A percentile compares a stretch with the other conserved stretches of the same genome.
Conservation (phyloP, 2,113 vertebrate species). For the Diadophis punctatus region DNA sequence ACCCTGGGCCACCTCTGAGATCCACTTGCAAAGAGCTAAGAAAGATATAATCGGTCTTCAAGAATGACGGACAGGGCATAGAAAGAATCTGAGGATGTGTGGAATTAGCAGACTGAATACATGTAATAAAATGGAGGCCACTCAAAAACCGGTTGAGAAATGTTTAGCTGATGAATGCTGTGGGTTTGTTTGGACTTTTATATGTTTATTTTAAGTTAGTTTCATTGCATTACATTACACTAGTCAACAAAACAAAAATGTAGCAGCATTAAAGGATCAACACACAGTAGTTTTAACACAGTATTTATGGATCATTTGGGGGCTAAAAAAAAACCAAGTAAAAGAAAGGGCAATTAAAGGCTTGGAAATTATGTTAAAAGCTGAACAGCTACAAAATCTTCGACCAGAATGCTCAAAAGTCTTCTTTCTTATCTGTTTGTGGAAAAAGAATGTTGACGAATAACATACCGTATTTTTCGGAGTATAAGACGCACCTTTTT, state of each 20-base stretch:
- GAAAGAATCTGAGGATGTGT: background rate
- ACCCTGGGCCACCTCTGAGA: background rate
- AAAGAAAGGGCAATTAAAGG: background rate
- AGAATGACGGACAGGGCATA: background rate
- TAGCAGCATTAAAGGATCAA: background rate
- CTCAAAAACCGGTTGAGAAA: background rate
- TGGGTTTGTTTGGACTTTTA: background rate
- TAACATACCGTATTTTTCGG: too few relatives aligned
- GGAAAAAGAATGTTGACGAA: background rate
- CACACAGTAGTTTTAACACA: background rate
- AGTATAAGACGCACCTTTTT: too few relatives aligned
- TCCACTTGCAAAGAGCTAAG: background rate
- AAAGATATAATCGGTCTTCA: background rate
- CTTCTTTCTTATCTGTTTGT: background rate
- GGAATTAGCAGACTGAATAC: background rate
- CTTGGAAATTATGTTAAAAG: background rate
- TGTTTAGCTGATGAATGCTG: background rate
- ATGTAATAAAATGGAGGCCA: background rate
- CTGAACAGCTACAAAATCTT: background rate
- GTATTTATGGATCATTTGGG: background rate
- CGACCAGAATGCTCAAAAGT: background rate
- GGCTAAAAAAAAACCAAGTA: background rate
- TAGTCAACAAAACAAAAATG: background rate
- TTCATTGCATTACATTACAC: background rate
- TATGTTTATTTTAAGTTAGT: background rate